Conservation (phyloP, 1,140 invertebrate species). For the Zeugodacus cucurbitae region DNA sequence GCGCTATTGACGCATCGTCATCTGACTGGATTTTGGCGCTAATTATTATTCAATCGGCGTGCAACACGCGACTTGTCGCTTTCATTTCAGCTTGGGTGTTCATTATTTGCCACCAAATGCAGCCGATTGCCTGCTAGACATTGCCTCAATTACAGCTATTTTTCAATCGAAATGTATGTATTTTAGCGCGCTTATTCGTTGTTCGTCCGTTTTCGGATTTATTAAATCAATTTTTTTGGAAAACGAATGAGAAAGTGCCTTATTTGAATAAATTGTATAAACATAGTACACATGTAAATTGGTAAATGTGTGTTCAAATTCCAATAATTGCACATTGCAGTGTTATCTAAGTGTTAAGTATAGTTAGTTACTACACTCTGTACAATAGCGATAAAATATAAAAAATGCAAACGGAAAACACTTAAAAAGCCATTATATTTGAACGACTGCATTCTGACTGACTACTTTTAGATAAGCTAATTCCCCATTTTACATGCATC, state of each 20-base stretch:
- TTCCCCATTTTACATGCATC: neutral
- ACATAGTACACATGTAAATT: neutral
- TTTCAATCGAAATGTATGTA: neutral
- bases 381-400: no score
- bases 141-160: neutral
- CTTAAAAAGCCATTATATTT: neutral
- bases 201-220: neutral
- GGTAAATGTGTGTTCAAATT: no score
- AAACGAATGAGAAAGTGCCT: conserved; percentile 6
- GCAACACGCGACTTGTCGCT: conserved; percentile 1
- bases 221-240: neutral
- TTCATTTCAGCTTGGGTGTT: neutral
- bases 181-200: neutral
- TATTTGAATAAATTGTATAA: neutral
- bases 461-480: neutral
- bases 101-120: neutral
- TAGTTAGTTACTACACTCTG: no score
- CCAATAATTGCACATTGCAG: no score
- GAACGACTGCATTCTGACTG: neutral
- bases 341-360: no score
- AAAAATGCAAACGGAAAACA: no score
- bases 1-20: neutral
- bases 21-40: neutral
- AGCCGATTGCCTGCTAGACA: neutral
- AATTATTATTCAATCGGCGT: conserved; percentile 25